Base-by-base conservation (phyloP, 2,888 invertebrate species). In the Aleiodes leptofemur region DNA sequence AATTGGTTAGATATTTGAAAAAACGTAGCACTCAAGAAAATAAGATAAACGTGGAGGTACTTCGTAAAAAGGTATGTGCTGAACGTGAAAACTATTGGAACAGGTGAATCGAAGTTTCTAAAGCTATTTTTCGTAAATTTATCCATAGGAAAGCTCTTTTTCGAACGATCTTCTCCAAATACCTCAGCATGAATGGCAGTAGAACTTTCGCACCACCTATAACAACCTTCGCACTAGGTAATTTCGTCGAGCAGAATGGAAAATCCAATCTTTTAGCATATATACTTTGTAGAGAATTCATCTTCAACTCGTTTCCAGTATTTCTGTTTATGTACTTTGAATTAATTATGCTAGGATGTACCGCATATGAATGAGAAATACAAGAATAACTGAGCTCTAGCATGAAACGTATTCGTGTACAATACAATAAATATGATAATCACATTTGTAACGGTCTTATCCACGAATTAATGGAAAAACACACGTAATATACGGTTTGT, bases 21-120 rank as follows among this genome's bases (percentile, higher is more conserved):
- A 43, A 7, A 9, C 34, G 31, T 34, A 71, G 80, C 79, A 81
- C 80, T 82, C 78, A 69, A 82, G 81, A 79, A 81, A 82, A 83
- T 82, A 80, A 77, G 80, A 82, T 80, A 83, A 83, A 77, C 74
- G 78, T 78, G 74, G 77, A 79, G 48, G 75, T 72, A 80, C 80
- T 82, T 64, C 78, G 78, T 78, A 78, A 78, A 76, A 69, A 68
- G 55, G 61, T 57, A 74, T 53, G 69, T 11, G 59, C 48, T 23
- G 72, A 53, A 8, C 16, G 34, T 9, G 61, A 50, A 23, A 71
- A 16, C 72, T 71, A 61, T 69, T 34, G 56, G 68, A 59, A 38
- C 31, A 53, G 61, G 59, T 72, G 38, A 29, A 72, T 72, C 59
- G 61, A 72, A 72, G 51, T 72, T 72, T 72, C 34, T 13, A 51